These are phyloP conservation scores for Buceros bicornis DNA, from an alignment of 2,797 vertebrate species.

Conservation along the genomic window DNA sequence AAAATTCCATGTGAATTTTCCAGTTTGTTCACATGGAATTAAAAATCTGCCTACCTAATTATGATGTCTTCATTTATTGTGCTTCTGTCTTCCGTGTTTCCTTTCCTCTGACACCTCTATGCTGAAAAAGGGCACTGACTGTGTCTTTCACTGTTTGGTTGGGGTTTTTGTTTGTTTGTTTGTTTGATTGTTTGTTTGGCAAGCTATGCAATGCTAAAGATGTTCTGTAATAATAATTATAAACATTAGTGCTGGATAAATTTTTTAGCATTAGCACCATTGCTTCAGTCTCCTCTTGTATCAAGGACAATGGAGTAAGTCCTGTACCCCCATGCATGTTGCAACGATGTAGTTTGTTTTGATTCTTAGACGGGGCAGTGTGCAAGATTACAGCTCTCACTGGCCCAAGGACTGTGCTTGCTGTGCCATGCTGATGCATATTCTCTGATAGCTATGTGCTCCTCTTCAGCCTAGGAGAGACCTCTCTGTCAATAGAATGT, in stretches of 20 bases:
- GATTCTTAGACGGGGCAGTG: background rate
- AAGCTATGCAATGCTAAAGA: background rate
- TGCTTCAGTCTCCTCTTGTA: background rate
- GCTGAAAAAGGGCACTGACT: background rate
- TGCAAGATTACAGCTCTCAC: background rate
- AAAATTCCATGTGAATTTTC: no score
- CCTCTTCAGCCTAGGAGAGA: background rate
- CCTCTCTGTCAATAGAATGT: conserved; percentile 2
- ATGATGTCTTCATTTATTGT: background rate
- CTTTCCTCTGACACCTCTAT: background rate
- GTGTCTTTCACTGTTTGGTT: background rate
- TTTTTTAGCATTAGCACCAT: background rate
- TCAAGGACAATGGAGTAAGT: background rate
- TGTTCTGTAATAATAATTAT: background rate
- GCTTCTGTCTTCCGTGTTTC: background rate
- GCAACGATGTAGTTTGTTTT: background rate
- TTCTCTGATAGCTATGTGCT: background rate
- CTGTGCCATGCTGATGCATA: background rate
- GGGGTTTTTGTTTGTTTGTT: background rate
- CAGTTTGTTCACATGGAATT: background rate
- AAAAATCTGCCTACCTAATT: background rate
- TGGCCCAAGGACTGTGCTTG: background rate
- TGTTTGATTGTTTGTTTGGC: background rate
- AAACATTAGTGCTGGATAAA: background rate
- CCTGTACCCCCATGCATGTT: background rate